Evolutionary conservation across 1,140 invertebrate species (phyloP).

Genomic region (Tenebrio molitor): DNA sequence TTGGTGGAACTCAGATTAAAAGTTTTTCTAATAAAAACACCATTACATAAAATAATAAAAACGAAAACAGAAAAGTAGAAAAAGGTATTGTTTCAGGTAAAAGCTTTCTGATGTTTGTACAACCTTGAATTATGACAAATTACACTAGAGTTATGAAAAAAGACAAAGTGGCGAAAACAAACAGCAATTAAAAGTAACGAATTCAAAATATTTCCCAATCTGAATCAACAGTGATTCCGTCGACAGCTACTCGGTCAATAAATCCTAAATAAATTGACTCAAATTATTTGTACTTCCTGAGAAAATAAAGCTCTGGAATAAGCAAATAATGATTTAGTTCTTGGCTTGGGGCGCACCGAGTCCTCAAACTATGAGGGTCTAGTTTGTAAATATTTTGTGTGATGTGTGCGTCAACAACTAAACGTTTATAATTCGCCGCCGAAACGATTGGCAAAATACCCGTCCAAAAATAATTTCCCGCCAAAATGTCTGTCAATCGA

Average conservation of each 20-base stretch:
- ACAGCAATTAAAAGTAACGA: not conserved
- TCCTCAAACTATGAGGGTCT: not conserved
- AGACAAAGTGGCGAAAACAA: not conserved
- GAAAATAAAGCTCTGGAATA: not conserved
- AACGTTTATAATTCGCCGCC: not conserved
- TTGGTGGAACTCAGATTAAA: not conserved
- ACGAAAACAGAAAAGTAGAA: not conserved
- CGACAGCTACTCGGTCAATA: not conserved
- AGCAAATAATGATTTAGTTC: conserved; percentile 5
- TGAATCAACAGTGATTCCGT: not conserved
- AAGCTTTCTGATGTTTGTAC: not conserved
- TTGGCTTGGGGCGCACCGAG: not conserved
- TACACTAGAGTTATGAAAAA: too few relatives aligned
- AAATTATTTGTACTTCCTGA: too few relatives aligned
- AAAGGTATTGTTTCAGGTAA: not conserved
- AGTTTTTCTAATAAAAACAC: conserved; percentile 10
- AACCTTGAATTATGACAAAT: not conserved
- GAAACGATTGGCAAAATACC: not conserved
- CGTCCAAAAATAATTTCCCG: conserved; percentile 1
- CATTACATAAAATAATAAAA: conserved; percentile 8
- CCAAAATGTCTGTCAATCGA: not conserved
- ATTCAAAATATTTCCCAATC: not conserved
- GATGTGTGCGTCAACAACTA: not conserved
- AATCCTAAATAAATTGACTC: conserved; percentile 4
- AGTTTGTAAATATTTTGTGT: not conserved